A percentile compares a stretch with the other conserved stretches of the same genome.
Evolutionary conservation across 1,140 invertebrate genomes (phyloP).

Genomic region (Trissolcus basalis): DNA sequence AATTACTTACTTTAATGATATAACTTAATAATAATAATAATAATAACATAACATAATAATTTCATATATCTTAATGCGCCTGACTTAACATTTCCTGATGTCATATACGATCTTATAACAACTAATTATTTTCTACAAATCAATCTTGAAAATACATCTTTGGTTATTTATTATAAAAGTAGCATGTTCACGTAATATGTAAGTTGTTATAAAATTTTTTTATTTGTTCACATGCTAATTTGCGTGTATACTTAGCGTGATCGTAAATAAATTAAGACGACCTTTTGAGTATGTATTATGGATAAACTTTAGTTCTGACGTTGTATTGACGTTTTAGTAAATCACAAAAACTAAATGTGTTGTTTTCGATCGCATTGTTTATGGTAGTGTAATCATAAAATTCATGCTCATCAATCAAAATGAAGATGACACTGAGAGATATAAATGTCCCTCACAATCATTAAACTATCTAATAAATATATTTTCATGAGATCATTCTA

Average conservation of each 20-base stretch:
- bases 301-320: no score
- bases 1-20: slow-evolving; percentile 8
- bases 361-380: no score
- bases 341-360: no score
- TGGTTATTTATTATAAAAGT: slow-evolving; percentile 7
- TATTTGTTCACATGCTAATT: not conserved
- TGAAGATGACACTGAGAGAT: no score
- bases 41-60: no score
- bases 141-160: slow-evolving; percentile 13
- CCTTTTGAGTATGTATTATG: no score
- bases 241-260: not conserved
- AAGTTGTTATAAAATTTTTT: not conserved
- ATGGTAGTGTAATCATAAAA: no score
- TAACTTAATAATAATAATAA: no score
- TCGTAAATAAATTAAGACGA: not conserved
- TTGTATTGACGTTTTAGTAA: no score
- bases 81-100: slow-evolving; percentile 3
- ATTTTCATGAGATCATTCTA: not conserved
- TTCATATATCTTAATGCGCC: not conserved
- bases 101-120: slow-evolving; percentile 11
- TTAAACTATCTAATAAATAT: no score
- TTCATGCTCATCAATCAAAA: no score
- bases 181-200: slow-evolving; percentile 11
- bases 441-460: no score
- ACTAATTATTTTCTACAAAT: slow-evolving; percentile 13